Evolutionary conservation across 2,888 invertebrate species (phyloP), one percentile per base, ranked within the genome.

Genomic region (Chloroclystis v-ata): DNA sequence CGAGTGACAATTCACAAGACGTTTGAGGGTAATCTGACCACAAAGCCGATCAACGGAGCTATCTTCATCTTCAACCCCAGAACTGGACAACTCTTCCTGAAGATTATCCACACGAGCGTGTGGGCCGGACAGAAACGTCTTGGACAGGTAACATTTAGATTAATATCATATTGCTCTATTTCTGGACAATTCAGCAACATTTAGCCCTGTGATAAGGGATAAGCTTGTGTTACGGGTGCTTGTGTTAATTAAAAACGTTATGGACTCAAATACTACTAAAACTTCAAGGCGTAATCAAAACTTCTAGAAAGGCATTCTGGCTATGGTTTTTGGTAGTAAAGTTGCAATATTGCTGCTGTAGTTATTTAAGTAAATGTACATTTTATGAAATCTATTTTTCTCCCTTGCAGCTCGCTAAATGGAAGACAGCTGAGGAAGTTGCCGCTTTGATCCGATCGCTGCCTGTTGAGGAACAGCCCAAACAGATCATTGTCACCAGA

Each of bases 381-480:
- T n/a, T n/a, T n/a, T n/a, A n/a, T n/a, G n/a, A n/a, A n/a, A n/a
- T n/a, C n/a, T n/a, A n/a, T n/a, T n/a, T n/a, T 37, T 32, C 10
- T 47, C 30, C 30, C 37, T 47, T 25, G 38, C 73, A 94, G 91
- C 90, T 99, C 82, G 99, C 99, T 7, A 99, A 99, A 85, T 99
- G 99, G 99, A 99, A 99, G 86, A 99, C 99, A 0, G 99, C 99
- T 40, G 99, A 99, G 89, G 99, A 99, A 94, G 99, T 99, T 10
- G 99, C 99, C 1, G 99, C 99, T 25, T 87, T 99, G 66, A 99
- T 99, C 91, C 93, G 99, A 32, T 99, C 99, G 0, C 86, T 99
- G 57, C 99, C 99, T 0, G 99, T 99, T 3, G 99, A 99, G 85
- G 99, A 99, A 85, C 99, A 99, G 77, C 99, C 99, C 0, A 98